Conservation (phyloP, 2,113 vertebrate genomes). For the Carassius auratus region DNA sequence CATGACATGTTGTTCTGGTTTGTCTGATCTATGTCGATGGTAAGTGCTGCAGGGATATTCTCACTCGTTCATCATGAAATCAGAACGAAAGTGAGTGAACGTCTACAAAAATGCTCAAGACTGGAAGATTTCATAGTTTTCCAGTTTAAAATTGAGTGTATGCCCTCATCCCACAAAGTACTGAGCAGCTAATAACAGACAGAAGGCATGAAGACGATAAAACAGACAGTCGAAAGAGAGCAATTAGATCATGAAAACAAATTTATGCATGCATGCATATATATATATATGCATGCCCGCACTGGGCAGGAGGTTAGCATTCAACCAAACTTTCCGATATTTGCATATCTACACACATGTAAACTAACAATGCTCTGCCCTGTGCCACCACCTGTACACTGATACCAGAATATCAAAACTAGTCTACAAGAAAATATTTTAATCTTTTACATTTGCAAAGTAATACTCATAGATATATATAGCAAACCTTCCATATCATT, state of each 20-base stretch:
- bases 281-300: slow-evolving; percentile 23
- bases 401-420: slow-evolving; percentile 58
- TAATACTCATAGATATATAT: slow-evolving; percentile 44
- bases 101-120: slow-evolving; percentile 6
- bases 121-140: slow-evolving; percentile 40
- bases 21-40: slow-evolving; percentile 33
- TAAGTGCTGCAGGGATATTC: slow-evolving; percentile 38
- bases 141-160: slow-evolving; percentile 49
- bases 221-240: slow-evolving; percentile 38
- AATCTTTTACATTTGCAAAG: slow-evolving; percentile 40
- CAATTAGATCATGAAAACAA: slow-evolving; percentile 28
- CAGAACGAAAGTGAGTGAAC: slow-evolving; percentile 23
- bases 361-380: slow-evolving; percentile 35
- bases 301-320: slow-evolving; percentile 32
- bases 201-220: slow-evolving; percentile 45
- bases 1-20: slow-evolving; percentile 24
- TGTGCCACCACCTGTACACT: slow-evolving; percentile 43
- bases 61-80: slow-evolving; percentile 21
- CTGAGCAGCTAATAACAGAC: slow-evolving; percentile 47
- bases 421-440: slow-evolving; percentile 44
- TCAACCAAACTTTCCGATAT: neutral
- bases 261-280: neutral
- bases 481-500: slow-evolving; percentile 47
- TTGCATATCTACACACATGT: slow-evolving; percentile 35
- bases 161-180: slow-evolving; percentile 38